A percentile compares a stretch with the other conserved stretches of the same genome.
Evolutionary conservation across 2,797 vertebrate genomes (phyloP).

Genomic region (Lindbergichthys nudifrons): DNA sequence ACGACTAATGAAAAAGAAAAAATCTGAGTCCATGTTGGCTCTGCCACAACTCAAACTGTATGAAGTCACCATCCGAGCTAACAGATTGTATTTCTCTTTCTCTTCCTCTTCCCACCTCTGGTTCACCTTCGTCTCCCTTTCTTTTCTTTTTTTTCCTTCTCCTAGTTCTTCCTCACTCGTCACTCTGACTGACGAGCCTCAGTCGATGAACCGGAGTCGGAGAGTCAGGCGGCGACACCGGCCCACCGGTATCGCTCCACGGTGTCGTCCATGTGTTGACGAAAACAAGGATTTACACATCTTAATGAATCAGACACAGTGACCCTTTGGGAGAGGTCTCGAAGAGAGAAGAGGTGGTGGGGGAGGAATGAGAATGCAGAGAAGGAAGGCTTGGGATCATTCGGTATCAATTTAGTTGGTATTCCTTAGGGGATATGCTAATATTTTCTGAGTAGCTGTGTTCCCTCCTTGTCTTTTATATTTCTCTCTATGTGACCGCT

Average conservation of each 20-base stretch:
- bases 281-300: conserved; percentile 89
- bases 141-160: not conserved
- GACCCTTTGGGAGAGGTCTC: conserved; percentile 86
- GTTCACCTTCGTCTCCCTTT: conserved; percentile 71
- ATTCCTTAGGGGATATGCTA: conserved; percentile 90
- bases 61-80: conserved; percentile 83
- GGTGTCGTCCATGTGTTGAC: conserved; percentile 74
- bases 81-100: conserved; percentile 53
- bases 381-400: conserved; percentile 71
- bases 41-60: not conserved
- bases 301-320: conserved; percentile 93
- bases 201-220: conserved; percentile 89
- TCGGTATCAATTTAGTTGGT: conserved; percentile 92
- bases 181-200: conserved; percentile 84
- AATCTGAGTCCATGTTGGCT: not conserved
- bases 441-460: conserved; percentile 90
- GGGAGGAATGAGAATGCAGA: conserved; percentile 39
- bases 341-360: conserved; percentile 34
- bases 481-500: conserved; percentile 87
- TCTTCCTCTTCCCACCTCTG: conserved; percentile 9
- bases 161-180: conserved; percentile 56
- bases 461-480: conserved; percentile 74
- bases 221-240: conserved; percentile 89
- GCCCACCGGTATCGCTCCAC: conserved; percentile 78
- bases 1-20: not conserved